These are phyloP conservation scores for Sarotherodon lohbergeri DNA, from an alignment of 2,113 vertebrate genomes.

Conservation along the genomic window DNA sequence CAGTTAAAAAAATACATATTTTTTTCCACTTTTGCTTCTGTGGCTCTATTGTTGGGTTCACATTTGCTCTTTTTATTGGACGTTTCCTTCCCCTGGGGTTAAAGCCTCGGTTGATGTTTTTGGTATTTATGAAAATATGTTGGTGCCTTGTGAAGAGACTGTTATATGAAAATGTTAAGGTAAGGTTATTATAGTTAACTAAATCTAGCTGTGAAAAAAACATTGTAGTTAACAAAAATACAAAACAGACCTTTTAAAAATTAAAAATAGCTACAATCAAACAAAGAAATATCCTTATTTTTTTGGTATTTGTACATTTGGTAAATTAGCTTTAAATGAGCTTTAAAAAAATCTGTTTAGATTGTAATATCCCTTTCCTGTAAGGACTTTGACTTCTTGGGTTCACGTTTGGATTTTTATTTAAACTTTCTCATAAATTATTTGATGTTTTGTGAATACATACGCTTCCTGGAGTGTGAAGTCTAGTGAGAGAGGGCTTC, in stretches of 20 bases:
- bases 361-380: not conserved
- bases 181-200: not conserved
- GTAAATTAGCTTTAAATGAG: not conserved
- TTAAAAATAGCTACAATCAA: not conserved
- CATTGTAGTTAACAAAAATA: not conserved
- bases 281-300: not conserved
- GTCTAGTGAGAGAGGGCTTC: not conserved
- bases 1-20: not conserved
- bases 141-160: not conserved
- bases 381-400: not conserved
- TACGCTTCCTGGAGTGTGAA: not conserved
- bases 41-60: not conserved
- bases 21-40: fast-evolving
- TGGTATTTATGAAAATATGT: not conserved
- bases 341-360: fast-evolving
- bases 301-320: not conserved
- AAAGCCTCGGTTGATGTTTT: fast-evolving
- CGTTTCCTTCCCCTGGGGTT: fast-evolving
- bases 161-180: not conserved
- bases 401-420: not conserved
- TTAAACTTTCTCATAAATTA: fast-evolving
- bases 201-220: not conserved
- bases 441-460: not conserved
- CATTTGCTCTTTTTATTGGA: not conserved
- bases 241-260: fast-evolving